Conservation (phyloP, 2,888 invertebrate species). For the Apamea crenata region DNA sequence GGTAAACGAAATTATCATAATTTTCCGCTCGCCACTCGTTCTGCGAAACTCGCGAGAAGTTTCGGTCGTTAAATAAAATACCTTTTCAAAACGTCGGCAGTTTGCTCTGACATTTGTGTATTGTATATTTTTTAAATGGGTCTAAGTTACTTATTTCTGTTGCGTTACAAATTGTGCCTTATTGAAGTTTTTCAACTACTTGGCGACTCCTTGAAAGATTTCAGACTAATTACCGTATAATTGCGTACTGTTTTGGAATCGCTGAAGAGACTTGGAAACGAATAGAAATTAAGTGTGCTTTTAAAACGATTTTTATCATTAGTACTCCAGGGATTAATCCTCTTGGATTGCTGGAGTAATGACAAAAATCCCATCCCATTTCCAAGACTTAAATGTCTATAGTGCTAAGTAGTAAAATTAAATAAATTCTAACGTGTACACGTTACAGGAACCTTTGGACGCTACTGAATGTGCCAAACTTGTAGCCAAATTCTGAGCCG, state of each 20-base stretch:
- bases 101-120: slow-evolving; percentile 62
- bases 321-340: too few relatives aligned
- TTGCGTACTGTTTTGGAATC: slow-evolving; percentile 25
- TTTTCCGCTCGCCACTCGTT: slow-evolving; percentile 80
- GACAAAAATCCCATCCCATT: background rate
- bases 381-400: background rate
- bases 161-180: slow-evolving; percentile 63
- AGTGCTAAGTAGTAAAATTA: background rate
- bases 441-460: too few relatives aligned
- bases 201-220: slow-evolving; percentile 43
- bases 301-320: too few relatives aligned
- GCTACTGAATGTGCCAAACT: background rate
- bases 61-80: slow-evolving; percentile 76
- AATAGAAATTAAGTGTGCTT: background rate
- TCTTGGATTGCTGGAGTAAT: background rate
- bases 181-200: slow-evolving; percentile 48
- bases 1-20: slow-evolving; percentile 81
- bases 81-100: slow-evolving; percentile 68
- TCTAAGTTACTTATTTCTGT: slow-evolving; percentile 60
- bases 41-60: slow-evolving; percentile 75
- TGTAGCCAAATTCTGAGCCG: background rate
- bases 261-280: background rate
- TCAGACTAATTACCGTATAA: slow-evolving; percentile 48
- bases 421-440: background rate
- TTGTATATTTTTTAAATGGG: slow-evolving; percentile 56